Evolutionary conservation across 2,888 invertebrate species (phyloP), one percentile per base, ranked within the genome.

Genomic region (Orthosia gothica): DNA sequence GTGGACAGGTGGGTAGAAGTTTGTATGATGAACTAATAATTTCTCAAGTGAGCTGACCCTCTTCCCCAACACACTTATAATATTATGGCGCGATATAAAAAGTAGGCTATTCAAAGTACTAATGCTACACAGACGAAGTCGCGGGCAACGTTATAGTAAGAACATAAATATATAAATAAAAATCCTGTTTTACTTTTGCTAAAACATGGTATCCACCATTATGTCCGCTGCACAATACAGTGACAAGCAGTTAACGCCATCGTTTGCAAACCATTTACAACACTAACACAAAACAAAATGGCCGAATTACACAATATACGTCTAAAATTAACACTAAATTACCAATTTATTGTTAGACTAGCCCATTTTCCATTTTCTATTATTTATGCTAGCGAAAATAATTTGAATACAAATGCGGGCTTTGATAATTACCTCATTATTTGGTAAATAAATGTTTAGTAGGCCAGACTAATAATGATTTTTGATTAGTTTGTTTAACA

Each of bases 221-320:
- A 89, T 85, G 83, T 73, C 75, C 80, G 57, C 50, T 85, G 77
- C 84, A 89, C 87, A 90, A 87, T 90, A 85, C 89, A 89, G 76
- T 83, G 85, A 86, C 89, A 85, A 79, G 87, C 87, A 89, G 89
- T 91, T 89, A 88, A 84, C 75, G 83, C 81, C 87, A 89, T 89
- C 90, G 89, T 92, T 92, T 89, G 91, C 88, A 83, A 87, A 81
- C 89, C 91, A 92, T 92, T 87, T 91, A 89, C 86, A 87, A 84
- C 75, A 78, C 66, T 72, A 79, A 75, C 72, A 76, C 81, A 80
- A 83, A 87, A 88, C 88, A 88, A 89, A 90, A 88, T 85, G 78
- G 74, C 82, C 82, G 76, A 83, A 88, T 86, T 84, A 85, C 74
- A 76, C 74, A 71, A 76, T 71, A 64, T 66, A 84, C 68, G 64